Evolutionary conservation across 2,113 vertebrate genomes (phyloP), one percentile per base, ranked within the genome.

Genomic region (Phaetusa simplex): DNA sequence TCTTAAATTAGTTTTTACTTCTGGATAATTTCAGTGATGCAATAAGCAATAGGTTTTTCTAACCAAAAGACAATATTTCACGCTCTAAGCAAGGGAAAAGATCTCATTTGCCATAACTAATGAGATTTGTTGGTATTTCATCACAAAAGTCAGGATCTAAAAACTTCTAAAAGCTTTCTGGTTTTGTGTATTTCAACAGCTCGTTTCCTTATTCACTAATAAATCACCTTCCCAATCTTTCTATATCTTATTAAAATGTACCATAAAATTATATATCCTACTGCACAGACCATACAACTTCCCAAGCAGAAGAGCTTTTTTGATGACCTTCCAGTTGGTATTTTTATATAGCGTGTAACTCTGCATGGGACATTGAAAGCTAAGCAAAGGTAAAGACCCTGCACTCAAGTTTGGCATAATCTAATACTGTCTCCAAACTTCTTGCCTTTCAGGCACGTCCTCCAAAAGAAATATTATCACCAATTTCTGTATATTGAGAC

Each of bases 21-120:
- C 49, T 91, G 70, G 24, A 82, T 82, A 21, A 70, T 62, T 93
- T 91, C 67, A 82, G 21, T 47, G 62, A 82, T 80, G 55, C 8
- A 38, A 40, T 66, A 88, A 89, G 45, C 52, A 61, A 59, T 22
- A 58, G 21, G 5, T 80, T 94, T 61, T 84, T 66, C 78, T 78
- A 70, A 74, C 45, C 93, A 77, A 87, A 89, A 88, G 49, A 85
- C 23, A 91, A 2, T 73, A 96, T 84, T 95, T 97, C 82, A 91
- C 0, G 1, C 70, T 91, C 42, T 74, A 88, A 87, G 88, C 53
- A 53, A 82, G 62, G 58, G 20, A 87, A 77, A 78, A 82, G 22
- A 95, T 70, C 66, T 94, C 67, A 86, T 94, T 67, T 91, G 82
- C 78, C 58, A 66, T 50, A 92, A 90, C 78, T 82, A 95, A 96